Evolutionary conservation across 2,113 vertebrate species (phyloP).

Genomic region (Pardalotus punctatus): DNA sequence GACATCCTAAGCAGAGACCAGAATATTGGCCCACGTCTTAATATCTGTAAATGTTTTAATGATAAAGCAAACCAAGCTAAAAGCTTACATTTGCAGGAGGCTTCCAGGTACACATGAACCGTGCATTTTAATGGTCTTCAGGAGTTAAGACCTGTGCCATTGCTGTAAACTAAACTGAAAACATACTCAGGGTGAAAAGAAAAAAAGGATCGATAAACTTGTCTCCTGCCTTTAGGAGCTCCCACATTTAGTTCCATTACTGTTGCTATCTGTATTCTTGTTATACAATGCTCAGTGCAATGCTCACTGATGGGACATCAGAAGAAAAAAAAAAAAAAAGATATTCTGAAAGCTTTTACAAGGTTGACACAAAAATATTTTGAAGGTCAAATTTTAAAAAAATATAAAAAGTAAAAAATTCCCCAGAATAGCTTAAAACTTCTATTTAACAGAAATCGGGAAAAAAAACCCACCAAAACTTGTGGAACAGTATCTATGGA

Average conservation of each 20-base stretch:
- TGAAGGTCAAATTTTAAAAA: not conserved
- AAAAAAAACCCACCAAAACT: rapidly evolving
- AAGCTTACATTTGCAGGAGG: not conserved
- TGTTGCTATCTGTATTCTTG: not conserved
- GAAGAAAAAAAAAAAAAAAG: not conserved
- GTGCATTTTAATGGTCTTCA: not conserved
- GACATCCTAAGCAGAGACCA: not conserved
- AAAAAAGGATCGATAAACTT: not conserved
- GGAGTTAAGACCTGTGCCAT: not conserved
- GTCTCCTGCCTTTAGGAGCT: not conserved
- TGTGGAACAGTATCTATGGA: not conserved
- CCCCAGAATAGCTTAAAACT: not conserved
- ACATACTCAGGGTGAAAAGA: slow-evolving; percentile 2
- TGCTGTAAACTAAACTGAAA: not conserved
- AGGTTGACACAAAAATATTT: not conserved
- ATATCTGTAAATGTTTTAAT: not conserved
- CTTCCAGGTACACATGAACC: not conserved
- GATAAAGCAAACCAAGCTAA: not conserved
- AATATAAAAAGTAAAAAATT: not conserved
- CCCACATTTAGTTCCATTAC: not conserved
- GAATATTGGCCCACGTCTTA: not conserved
- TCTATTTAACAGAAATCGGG: not conserved
- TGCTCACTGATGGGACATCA: not conserved
- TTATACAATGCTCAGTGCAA: not conserved
- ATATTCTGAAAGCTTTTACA: not conserved